Evolutionary conservation across 2,888 invertebrate genomes (phyloP), one percentile per base, ranked within the genome.

Genomic region (Eilema caniola): DNA sequence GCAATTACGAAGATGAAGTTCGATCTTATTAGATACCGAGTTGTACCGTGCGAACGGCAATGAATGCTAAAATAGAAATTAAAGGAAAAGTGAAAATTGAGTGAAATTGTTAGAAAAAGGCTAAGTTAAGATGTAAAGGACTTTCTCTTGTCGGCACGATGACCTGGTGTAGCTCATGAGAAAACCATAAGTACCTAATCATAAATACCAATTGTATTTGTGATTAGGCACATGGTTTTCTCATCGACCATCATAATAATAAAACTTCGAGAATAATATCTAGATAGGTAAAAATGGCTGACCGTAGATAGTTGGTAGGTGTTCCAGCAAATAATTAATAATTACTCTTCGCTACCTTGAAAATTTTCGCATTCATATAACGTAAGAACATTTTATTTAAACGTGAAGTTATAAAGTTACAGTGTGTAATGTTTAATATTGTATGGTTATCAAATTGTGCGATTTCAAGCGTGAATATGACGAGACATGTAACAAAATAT

Each of bases 71-170:
- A 62, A 37, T 24, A 37, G 73, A 75, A 77, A 88, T 82, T 84
- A 80, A 79, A 87, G 85, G 88, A 88, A 88, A 89, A 88, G 89
- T 89, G 88, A 88, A 86, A 88, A 85, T 80, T 79, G 74, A 70
- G 65, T 70, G 56, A 81, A 80, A 77, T 74, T 67, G 69, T 56
- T 66, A 53, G 71, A 66, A 79, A 82, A 77, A 82, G 16, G 79
- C 67, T 62, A 71, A 31, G 24, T 0, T 31, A 11, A 47, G n/a
- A 47, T 61, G 67, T 66, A 7, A 20, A 23, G 33, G 3, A 37
- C 33, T 62, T 68, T 63, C 57, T 33, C 25, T 37, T 53, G 11
- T 20, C 12, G 4, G 56, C 12, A 57, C 16, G 16, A 20, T 23
- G 53, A 33, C 24, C 3, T 67, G n/a, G 0, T 41, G 47, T 47